Evolutionary conservation across 2,797 vertebrate genomes (phyloP), one percentile per base, ranked within the genome.

Genomic region (Chiloscyllium punctatum): DNA sequence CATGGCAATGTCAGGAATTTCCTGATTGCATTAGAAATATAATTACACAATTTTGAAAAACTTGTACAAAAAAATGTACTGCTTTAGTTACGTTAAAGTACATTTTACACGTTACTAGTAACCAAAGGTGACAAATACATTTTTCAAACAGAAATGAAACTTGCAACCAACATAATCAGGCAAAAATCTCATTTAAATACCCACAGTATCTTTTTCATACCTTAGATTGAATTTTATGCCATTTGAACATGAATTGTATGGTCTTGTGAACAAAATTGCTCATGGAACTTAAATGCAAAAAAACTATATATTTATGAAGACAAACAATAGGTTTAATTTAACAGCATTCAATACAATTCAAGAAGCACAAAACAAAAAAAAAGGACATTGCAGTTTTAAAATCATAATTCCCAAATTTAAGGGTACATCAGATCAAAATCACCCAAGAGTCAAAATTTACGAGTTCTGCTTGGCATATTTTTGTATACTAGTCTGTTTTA

Each of bases 331-430:
- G n/a, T 92, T 68, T 92, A 37, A 69, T 69, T 92, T 92, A n/a
- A 69, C 25, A 62, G 62, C 8, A 69, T 69, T 94, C 16, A 94
- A 72, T 33, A 71, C 25, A 72, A 23, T 15, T 51, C 69, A 74
- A 51, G 92, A 53, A 74, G 71, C 71, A 37, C 2, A 27, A 74
- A 7, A 48, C 42, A 71, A 72, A 62, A 62, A n/a, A n/a, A 95
- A 95, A 95, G 71, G 30, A 94, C 21, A 94, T 6, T 74, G 48
- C 69, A 95, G 25, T 11, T 95, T 95, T 74, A 95, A 79, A 74
- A 25, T 71, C 71, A 66, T 92, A 42, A 92, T 92, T 27, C 9
- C 2, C 21, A 92, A 92, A 37, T 23, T 68, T 92, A 42, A 68
- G 21, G 37, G 68, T 7, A 33, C 69, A 25, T n/a, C 23, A 42